phyloP scores from a whole-genome alignment of 2,113 vertebrate genomes.

The Psittacus erithacus region DNA sequence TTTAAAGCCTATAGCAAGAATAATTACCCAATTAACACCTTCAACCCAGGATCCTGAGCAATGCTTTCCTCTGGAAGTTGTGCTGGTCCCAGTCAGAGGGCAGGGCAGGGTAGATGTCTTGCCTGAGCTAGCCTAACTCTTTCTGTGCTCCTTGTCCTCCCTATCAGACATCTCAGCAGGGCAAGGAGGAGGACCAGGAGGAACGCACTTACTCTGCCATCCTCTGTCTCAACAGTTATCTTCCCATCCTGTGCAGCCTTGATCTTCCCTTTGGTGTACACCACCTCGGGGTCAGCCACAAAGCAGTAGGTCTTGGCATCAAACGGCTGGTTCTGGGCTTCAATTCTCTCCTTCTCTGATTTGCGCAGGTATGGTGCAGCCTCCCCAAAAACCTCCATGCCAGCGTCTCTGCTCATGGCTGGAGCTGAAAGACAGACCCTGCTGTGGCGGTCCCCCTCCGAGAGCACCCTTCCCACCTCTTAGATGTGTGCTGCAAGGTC shows the following conservation, averaged over 20 bases:
- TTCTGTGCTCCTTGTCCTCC: neutral
- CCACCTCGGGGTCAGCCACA: slow-evolving; percentile 78
- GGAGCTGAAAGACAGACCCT: slow-evolving; percentile 49
- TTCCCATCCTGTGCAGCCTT: slow-evolving; percentile 77
- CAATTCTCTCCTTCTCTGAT: slow-evolving; percentile 80
- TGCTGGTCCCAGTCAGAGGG: neutral
- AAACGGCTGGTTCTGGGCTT: slow-evolving; percentile 85
- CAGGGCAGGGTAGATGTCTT: neutral
- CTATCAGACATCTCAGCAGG: neutral
- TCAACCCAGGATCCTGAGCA: neutral
- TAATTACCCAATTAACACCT: neutral
- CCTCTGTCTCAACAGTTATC: slow-evolving; percentile 80
- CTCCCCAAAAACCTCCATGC: slow-evolving; percentile 79
- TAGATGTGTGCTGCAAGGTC: accelerated
- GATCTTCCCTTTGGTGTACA: slow-evolving; percentile 81
- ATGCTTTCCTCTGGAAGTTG: neutral
- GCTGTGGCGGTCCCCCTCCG: neutral
- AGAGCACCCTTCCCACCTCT: neutral
- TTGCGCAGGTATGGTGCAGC: slow-evolving; percentile 81
- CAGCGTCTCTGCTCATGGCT: slow-evolving; percentile 77
- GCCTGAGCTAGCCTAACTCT: neutral
- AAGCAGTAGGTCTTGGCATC: slow-evolving; percentile 85
- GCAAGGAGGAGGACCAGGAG: neutral
- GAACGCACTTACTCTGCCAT: slow-evolving; percentile 73
- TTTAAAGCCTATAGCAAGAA: neutral